Evolutionary conservation across 2,113 vertebrate genomes (phyloP), one percentile per base, ranked within the genome.

Genomic region (Ifrita kowaldi): DNA sequence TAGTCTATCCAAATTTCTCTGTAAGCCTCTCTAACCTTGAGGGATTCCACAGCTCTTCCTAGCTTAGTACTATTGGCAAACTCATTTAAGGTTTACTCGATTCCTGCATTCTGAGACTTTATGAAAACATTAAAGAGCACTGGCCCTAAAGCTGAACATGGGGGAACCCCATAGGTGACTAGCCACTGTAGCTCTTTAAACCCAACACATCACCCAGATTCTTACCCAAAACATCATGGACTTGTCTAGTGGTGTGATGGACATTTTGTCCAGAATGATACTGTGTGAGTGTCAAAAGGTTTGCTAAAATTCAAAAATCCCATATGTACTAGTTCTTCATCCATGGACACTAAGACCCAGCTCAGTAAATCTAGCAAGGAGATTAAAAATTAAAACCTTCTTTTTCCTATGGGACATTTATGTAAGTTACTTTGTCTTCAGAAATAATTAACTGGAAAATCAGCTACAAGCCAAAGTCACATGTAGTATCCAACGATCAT

Each of bases 151-250:
- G 5, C 0, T 3, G 3, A 67, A 7, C 7, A 35, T 5, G 11
- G 10, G 11, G 30, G 27, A 59, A 62, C 27, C 16, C 6, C 19
- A 27, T 8, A 13, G 10, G 3, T 46, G 7, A 57, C 10, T 35
- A 49, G 7, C 12, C 1, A 1, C 19, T 71, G 8, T 10, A 65
- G 64, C 10, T 4, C 11, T 67, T 76, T 44, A 17, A 55, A 35
- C 14, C 28, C 1, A 2, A 41, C 6, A 9, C 1, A 3, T 16
- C 16, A 73, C 8, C 1, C 44, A 53, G 3, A 41, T 73, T 16
- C 42, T 80, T 21, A 63, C 5, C 11, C 5, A 24, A 11, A 2
- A 2, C 53, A 1, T 23, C 20, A 42, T 28, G 13, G 35, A 65
- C 22, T 60, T 52, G 2, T 46, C 27, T 53, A 59, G 8, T 2